Conservation (phyloP, 2,888 invertebrate genomes). For the Clivina fossor region DNA sequence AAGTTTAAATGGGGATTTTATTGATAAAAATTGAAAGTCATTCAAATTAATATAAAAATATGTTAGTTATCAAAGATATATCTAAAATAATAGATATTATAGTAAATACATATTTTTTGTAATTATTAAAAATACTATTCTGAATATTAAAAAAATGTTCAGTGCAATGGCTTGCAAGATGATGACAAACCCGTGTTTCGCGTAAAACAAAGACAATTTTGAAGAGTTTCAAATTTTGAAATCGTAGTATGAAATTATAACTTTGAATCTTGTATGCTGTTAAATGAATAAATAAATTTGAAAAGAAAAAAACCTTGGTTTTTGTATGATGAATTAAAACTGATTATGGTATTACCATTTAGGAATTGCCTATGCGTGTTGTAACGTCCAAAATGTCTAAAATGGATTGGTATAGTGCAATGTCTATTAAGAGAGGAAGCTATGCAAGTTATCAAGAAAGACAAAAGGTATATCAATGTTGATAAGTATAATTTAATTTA, state of each 20-base stretch:
- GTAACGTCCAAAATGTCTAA: too few species aligned
- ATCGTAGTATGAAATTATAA: slow-evolving; percentile 13
- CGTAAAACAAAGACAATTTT: slow-evolving; percentile 1
- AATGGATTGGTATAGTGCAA: slow-evolving; percentile 40
- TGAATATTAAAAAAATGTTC: slow-evolving; percentile 13
- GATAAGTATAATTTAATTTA: too few species aligned
- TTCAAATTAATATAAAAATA: too few species aligned
- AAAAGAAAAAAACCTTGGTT: background rate
- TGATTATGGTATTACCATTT: too few species aligned
- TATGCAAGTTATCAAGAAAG: slow-evolving; percentile 37
- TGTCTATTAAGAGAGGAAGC: slow-evolving; percentile 41
- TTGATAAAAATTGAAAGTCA: too few species aligned
- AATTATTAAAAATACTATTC: too few species aligned
- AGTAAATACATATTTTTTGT: too few species aligned
- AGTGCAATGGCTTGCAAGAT: slow-evolving; percentile 30
- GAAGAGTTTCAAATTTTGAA: background rate
- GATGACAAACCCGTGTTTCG: too few species aligned
- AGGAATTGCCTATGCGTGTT: background rate
- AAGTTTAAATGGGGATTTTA: too few species aligned
- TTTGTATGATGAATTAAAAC: too few species aligned
- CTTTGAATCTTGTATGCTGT: slow-evolving; percentile 21
- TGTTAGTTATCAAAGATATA: too few species aligned
- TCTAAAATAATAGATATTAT: too few species aligned
- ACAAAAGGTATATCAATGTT: slow-evolving; percentile 43
- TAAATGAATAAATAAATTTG: slow-evolving; percentile 17